Evolutionary conservation across 2,113 vertebrate species (phyloP).

Genomic region (Rhagologus leucostigma): DNA sequence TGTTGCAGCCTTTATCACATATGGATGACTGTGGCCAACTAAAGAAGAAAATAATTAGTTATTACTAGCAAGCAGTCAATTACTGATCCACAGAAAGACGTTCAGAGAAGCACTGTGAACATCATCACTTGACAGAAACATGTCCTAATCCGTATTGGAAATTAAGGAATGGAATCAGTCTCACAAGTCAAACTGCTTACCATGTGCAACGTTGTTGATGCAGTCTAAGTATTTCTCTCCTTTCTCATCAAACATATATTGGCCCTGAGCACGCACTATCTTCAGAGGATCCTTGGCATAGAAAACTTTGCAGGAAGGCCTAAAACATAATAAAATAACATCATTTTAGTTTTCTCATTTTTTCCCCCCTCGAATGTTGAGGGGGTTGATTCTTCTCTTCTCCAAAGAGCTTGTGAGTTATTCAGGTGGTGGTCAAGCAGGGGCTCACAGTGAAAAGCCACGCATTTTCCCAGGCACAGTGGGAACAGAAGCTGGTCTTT

Average conservation of each 20-base stretch:
- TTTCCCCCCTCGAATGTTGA: neutral
- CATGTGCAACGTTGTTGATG: conserved; percentile 97
- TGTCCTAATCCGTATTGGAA: neutral
- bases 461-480: neutral
- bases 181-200: conserved; percentile 66
- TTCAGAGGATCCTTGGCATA: conserved; percentile 93
- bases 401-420: neutral
- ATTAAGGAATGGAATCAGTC: neutral
- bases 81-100: neutral
- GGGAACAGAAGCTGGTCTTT: neutral
- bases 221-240: conserved; percentile 89
- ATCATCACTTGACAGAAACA: neutral
- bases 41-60: neutral
- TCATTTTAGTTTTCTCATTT: neutral
- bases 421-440: neutral
- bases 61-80: neutral
- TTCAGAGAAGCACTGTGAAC: neutral
- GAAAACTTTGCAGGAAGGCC: conserved; percentile 95
- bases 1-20: conserved; percentile 84
- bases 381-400: neutral
- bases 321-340: conserved; percentile 51
- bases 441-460: neutral
- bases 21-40: conserved; percentile 95
- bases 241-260: conserved; percentile 95
- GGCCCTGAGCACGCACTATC: conserved; percentile 85